Conservation (phyloP, 1,140 invertebrate genomes). For the Diplogasteroides magnus region DNA sequence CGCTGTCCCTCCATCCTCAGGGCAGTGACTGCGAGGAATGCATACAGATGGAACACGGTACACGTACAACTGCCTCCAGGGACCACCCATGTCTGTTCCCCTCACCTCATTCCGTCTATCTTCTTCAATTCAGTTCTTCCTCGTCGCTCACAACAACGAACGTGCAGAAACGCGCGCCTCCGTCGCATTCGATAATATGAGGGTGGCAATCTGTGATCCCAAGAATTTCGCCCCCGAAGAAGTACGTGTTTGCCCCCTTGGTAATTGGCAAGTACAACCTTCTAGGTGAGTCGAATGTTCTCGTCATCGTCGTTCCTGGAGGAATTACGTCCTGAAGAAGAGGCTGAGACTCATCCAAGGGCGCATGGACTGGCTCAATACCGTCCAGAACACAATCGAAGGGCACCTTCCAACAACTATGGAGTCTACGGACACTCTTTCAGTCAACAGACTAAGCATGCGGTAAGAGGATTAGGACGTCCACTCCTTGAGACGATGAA, state of each 20-base stretch:
- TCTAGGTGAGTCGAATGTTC: background rate
- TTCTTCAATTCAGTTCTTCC: slow-evolving; percentile 42
- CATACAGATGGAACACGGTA: slow-evolving; percentile 54
- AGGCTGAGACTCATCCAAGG: background rate
- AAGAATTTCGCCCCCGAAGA: slow-evolving; percentile 23
- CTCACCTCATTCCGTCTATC: background rate
- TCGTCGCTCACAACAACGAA: slow-evolving; percentile 51
- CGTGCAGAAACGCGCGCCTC: slow-evolving; percentile 42
- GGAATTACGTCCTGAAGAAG: too few relatives aligned
- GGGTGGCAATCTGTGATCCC: slow-evolving; percentile 49
- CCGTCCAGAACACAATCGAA: too few relatives aligned
- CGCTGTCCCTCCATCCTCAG: slow-evolving; percentile 53
- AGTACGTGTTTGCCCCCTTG: background rate
- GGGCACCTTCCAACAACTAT: too few relatives aligned
- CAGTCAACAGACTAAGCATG: too few relatives aligned
- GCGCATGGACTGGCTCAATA: background rate
- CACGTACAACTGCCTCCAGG: slow-evolving; percentile 54
- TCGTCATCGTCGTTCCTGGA: background rate
- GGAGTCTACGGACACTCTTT: too few relatives aligned
- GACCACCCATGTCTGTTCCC: slow-evolving; percentile 41
- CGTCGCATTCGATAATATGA: slow-evolving; percentile 52
- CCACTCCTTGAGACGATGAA: too few relatives aligned
- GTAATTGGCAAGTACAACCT: background rate
- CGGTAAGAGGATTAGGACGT: too few relatives aligned
- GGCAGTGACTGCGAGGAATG: slow-evolving; percentile 52